Evolutionary conservation across 2,888 invertebrate genomes (phyloP), one percentile per base, ranked within the genome.

Genomic region (Seladonia tumulorum): DNA sequence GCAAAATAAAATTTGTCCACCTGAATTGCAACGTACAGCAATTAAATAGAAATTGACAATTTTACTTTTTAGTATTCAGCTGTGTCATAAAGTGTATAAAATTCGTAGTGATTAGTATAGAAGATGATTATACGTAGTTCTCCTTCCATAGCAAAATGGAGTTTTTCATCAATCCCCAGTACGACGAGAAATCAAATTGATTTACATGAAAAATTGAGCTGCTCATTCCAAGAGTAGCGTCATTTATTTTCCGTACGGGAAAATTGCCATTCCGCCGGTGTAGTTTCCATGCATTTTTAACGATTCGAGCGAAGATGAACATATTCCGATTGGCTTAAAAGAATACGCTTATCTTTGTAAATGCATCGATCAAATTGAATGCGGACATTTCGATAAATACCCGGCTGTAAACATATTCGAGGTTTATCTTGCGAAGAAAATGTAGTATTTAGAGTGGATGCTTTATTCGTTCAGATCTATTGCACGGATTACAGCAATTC

Each of bases 391-490:
- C 25, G 29, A 60, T 60, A 14, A 60, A 60, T 16, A 60, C 2
- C 5, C 35, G 35, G 14, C 25, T 16, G 25, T 29, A 60, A 29
- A 60, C 16, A 25, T 25, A 60, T 25, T 29, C 5, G 16, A 60
- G 60, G 3, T 60, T 25, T 8, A 25, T 14, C 60, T 5, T 49
- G 18, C 8, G 25, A 2, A 60, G 25, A 60, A 25, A 22, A 25
- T 25, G 18, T 2, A 35, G 8, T 8, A 18, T 35, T 66, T 8
- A 7, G 8, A 53, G 22, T 22, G 22, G 10, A 53, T 8, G 53
- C 53, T 53, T 53, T 53, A 53, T 49, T 49, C 7, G 22, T 74
- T 73, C 66, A 53, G 81, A 53, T 72, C 68, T 79, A 76, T 79
- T 29, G 29, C 2, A 29, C 29, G 16, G 57, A 57, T 57, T 57